A percentile compares a stretch with the other conserved stretches of the same genome.
Conservation (phyloP, 2,113 vertebrate species). For the Hemibagrus wyckioides region DNA sequence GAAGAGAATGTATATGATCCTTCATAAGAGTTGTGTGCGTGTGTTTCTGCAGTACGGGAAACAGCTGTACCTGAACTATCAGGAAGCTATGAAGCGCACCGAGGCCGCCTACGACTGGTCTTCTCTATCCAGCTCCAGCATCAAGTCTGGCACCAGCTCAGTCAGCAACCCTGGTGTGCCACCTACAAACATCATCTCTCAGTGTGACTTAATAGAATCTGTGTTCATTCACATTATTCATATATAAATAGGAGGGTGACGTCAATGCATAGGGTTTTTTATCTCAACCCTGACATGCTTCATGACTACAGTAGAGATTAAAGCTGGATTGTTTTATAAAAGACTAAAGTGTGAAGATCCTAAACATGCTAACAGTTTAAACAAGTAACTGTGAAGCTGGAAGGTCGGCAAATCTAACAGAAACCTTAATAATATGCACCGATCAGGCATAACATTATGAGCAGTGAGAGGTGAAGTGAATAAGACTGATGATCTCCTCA, state of each 20-base stretch:
- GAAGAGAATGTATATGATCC: background rate
- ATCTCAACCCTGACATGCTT: background rate
- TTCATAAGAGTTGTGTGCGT: background rate
- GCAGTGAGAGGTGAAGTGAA: too few relatives aligned
- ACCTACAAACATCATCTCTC: slow-evolving; percentile 2
- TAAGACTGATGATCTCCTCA: too few relatives aligned
- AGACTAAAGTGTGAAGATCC: background rate
- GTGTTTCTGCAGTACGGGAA: slow-evolving; percentile 84
- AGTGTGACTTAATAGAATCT: background rate
- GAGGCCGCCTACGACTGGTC: slow-evolving; percentile 96
- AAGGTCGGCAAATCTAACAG: background rate
- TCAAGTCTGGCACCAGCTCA: slow-evolving; percentile 94
- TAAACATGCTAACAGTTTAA: background rate
- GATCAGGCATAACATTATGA: too few relatives aligned
- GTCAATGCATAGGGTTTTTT: background rate
- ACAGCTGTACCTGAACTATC: slow-evolving; percentile 92
- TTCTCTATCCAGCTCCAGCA: slow-evolving; percentile 93
- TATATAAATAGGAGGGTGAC: background rate
- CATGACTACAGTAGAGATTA: background rate
- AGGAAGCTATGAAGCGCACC: slow-evolving; percentile 93
- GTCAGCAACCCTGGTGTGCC: slow-evolving; percentile 88
- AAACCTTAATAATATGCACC: background rate
- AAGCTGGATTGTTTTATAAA: slow-evolving; percentile 2
- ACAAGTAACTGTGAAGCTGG: background rate
- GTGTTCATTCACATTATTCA: background rate